Conservation (phyloP, 2,113 vertebrate species). For the Calidris pugnax region DNA sequence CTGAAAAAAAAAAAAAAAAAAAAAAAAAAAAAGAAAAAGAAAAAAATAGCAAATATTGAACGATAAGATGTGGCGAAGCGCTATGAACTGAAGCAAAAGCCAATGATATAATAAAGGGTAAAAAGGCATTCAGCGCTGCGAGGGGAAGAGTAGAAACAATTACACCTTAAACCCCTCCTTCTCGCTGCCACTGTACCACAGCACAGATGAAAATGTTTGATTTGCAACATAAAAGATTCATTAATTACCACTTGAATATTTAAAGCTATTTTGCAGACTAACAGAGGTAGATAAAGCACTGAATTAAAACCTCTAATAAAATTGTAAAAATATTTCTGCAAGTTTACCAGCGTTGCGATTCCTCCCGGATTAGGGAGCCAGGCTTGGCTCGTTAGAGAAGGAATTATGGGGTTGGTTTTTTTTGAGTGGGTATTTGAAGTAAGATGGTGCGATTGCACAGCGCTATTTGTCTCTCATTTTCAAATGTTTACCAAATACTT, state of each 20-base stretch:
- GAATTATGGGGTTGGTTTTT: neutral
- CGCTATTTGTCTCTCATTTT: conserved; percentile 39
- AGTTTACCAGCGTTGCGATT: conserved; percentile 69
- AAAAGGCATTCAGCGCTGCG: conserved; percentile 53
- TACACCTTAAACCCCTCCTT: conserved; percentile 70
- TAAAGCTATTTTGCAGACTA: conserved; percentile 82
- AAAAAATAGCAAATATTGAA: conserved; percentile 40
- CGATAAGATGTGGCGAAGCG: conserved; percentile 27
- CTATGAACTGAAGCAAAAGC: conserved; percentile 45
- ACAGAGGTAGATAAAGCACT: conserved; percentile 79
- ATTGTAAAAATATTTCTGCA: conserved; percentile 81
- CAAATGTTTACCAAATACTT: conserved; percentile 65
- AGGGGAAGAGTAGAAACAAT: conserved; percentile 65
- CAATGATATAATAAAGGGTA: conserved; percentile 38
- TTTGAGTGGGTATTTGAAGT: conserved; percentile 57
- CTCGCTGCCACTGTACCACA: conserved; percentile 45
- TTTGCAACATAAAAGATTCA: conserved; percentile 85
- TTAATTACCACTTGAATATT: conserved; percentile 86
- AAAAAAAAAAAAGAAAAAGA: neutral
- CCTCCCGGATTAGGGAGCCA: conserved; percentile 49
- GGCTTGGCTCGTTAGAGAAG: conserved; percentile 35
- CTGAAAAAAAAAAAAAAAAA: neutral
- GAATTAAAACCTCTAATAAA: conserved; percentile 84
- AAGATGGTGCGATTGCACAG: neutral
- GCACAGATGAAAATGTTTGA: conserved; percentile 80